Evolutionary conservation across 64 coral and sea anemone species (phyloP), one percentile per base, ranked within the genome.

Genomic region (Acropora tenuis): DNA sequence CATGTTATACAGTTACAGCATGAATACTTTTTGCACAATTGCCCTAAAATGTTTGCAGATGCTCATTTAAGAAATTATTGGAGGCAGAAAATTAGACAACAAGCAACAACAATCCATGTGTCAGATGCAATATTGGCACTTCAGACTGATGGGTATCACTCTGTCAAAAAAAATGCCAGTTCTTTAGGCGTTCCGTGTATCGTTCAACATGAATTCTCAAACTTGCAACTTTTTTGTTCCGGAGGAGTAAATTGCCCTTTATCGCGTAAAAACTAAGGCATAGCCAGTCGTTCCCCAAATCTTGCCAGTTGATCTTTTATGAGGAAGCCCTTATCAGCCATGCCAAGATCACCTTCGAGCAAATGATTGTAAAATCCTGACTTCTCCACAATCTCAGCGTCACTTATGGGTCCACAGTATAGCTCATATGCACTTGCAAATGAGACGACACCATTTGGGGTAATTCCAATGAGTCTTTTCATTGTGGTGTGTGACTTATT

Each of bases 401-500:
- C 78, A 82, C 78, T 82, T 17, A 90, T 90, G 47, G 89, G 75
- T 45, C 89, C 89, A 90, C 89, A 81, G 48, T 90, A 90, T 6
- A 90, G 78, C 17, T 90, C 88, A 30, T 30, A 30, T 30, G 30
- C 30, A 80, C 88, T 90, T 8, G 44, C 41, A 80, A 90, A 90
- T 66, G 88, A 90, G 43, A 89, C 88, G 40, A 78, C 88, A 59
- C 88, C 88, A 78, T 89, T 90, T 49, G 86, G 89, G n/a, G 89
- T 82, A 53, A 90, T 90, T 41, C 89, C 89, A 80, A 81, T 72
- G 15, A 90, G 78, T 69, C 41, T 4, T 42, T 90, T 90, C 78
- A 90, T 90, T 90, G 78, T 82, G 15, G 78, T 90, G 11, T 78
- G 57, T 20, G 42, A 69, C 73, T 78, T 88, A 58, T 88, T 75